A percentile compares a stretch with the other conserved stretches of the same genome.
These are phyloP conservation scores for Capreolus pygargus DNA, from an alignment of 2,113 vertebrate species.

Conservation along the genomic window DNA sequence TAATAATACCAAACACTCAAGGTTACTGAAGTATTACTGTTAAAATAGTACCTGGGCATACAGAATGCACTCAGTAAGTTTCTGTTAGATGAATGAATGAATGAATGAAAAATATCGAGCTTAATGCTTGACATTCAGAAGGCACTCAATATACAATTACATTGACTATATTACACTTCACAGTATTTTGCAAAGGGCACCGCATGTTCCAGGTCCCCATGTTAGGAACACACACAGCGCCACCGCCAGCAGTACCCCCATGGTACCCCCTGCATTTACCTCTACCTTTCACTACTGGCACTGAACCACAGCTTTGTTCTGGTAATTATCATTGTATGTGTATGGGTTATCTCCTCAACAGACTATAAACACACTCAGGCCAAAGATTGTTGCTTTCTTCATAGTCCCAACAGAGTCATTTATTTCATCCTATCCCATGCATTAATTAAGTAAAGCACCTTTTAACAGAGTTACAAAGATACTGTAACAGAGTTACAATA, in stretches of 20 bases:
- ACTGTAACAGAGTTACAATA: neutral
- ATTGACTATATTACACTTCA: neutral
- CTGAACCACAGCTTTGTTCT: neutral
- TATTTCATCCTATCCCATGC: neutral
- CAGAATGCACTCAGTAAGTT: neutral
- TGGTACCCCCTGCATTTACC: neutral
- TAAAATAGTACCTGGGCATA: neutral
- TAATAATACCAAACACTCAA: neutral
- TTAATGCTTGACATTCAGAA: neutral
- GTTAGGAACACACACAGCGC: no score
- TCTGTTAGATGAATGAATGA: neutral
- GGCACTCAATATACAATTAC: neutral
- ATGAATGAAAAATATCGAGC: neutral
- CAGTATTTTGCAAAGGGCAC: neutral
- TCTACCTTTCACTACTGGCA: neutral
- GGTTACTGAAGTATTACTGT: neutral
- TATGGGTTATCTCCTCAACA: neutral
- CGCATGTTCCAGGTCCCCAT: neutral
- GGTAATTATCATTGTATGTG: neutral
- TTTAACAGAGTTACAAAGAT: neutral
- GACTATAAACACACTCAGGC: neutral
- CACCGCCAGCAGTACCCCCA: neutral
- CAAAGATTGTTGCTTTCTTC: neutral
- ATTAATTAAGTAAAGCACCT: neutral
- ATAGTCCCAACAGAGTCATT: neutral